Percentiles rank a stretch among this genome's conserved stretches.
phyloP scores from a whole-genome alignment of 2,113 vertebrate species.

The Anthoscopus minutus region DNA sequence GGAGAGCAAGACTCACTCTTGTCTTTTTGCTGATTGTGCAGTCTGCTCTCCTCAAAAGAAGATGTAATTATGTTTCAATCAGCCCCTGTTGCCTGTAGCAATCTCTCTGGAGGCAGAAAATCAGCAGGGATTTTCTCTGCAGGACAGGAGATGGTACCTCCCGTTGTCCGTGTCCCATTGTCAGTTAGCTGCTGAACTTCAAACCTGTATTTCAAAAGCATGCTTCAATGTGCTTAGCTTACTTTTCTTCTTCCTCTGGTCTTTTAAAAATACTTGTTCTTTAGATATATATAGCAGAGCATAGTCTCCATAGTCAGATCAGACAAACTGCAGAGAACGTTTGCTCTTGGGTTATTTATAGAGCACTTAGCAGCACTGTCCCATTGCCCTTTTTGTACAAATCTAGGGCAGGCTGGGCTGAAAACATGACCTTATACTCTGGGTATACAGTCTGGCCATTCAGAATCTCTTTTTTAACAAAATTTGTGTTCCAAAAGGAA shows the following conservation, averaged over 20 bases:
- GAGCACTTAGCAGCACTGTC: background rate
- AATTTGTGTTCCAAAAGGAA: background rate
- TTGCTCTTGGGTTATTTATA: background rate
- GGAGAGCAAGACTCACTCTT: background rate
- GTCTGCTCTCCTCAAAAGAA: background rate
- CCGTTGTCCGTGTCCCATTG: background rate
- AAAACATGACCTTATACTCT: background rate
- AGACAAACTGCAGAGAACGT: background rate
- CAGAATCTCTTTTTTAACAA: background rate
- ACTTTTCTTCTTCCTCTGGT: background rate
- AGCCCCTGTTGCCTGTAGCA: fast-evolving
- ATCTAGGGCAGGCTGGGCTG: background rate
- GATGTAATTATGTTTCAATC: too few relatives aligned
- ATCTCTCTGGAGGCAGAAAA: background rate
- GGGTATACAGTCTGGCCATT: background rate
- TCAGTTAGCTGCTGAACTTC: background rate
- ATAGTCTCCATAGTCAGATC: background rate
- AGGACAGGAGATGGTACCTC: background rate
- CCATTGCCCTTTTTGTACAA: background rate
- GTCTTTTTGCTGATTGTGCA: background rate
- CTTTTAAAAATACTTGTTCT: background rate
- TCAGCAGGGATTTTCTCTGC: background rate
- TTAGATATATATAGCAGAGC: constrained; percentile 32
- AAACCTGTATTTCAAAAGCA: background rate
- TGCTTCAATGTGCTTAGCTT: background rate